phyloP scores from a whole-genome alignment of 2,888 invertebrate genomes.

The Hypomecis atomaria region DNA sequence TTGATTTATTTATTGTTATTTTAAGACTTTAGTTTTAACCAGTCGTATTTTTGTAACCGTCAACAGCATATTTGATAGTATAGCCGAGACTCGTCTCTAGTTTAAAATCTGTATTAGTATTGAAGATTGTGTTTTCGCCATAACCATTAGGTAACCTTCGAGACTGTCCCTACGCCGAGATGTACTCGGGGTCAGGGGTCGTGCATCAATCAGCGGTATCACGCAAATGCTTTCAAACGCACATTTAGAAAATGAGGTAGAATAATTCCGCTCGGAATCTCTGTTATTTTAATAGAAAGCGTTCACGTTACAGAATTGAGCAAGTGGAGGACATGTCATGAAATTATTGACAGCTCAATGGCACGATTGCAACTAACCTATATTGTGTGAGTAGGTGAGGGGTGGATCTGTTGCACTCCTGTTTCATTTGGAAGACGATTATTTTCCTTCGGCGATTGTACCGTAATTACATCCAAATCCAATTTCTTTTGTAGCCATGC shows the following conservation, averaged over 20 bases:
- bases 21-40: slow-evolving; percentile 35
- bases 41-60: slow-evolving; percentile 20
- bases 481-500: slow-evolving; percentile 14
- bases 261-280: slow-evolving; percentile 40
- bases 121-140: slow-evolving; percentile 16
- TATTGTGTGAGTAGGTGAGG: slow-evolving; percentile 22
- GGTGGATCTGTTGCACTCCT: slow-evolving; percentile 28
- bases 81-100: background rate
- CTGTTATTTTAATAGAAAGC: slow-evolving; percentile 37
- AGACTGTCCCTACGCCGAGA: slow-evolving; percentile 22
- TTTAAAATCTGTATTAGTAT: slow-evolving; percentile 9
- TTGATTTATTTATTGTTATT: slow-evolving; percentile 30
- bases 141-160: slow-evolving; percentile 7
- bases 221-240: slow-evolving; percentile 34
- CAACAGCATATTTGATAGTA: background rate
- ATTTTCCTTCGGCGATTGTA: slow-evolving; percentile 23
- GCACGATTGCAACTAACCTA: slow-evolving; percentile 37
- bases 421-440: slow-evolving; percentile 53
- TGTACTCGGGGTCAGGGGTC: slow-evolving; percentile 11
- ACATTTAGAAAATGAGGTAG: slow-evolving; percentile 45
- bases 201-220: slow-evolving; percentile 26
- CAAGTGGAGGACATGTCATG: slow-evolving; percentile 39
- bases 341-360: slow-evolving; percentile 36
- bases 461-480: slow-evolving; percentile 7
- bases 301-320: slow-evolving; percentile 41